Evolutionary conservation across 2,888 invertebrate genomes (phyloP), one percentile per base, ranked within the genome.

Genomic region (Gerris lacustris): DNA sequence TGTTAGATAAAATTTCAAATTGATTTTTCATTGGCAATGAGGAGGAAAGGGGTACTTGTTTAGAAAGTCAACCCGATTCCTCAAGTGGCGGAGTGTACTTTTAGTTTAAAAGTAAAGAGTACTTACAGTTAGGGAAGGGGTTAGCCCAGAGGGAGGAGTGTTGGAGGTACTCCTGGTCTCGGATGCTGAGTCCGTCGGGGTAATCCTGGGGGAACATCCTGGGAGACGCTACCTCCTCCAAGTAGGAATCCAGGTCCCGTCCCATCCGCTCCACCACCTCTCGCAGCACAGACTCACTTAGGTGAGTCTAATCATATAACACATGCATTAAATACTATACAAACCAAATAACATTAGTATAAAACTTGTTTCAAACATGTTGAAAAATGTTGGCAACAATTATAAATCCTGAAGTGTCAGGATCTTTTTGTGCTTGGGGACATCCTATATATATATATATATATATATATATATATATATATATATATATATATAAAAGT

Each of bases 151-250:
- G 81, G 6, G 88, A 85, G 77, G 85, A 55, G 80, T 94, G 94
- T 78, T 91, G 90, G 76, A 94, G 79, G 78, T 90, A 94, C 79
- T 95, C 94, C 77, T 91, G 91, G 80, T 94, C 94, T 44, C 95
- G 85, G 73, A 92, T 84, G 75, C 90, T 91, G 6, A 92, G 91
- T 81, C 87, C 88, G 47, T 88, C 84, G 43, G 89, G 80, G 31
- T 86, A 84, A 74, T 91, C 91, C 68, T 47, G 71, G 79, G 83
- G 83, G 74, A 82, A 79, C 83, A 79, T 86, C 84, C 77, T 64
- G 9, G 64, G 31, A n/a, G 64, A 64, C 2, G 64, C 79, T 15
- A 86, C 85, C 76, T 86, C 86, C 76, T 88, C 88, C 75, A 88
- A 79, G 79, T 88, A 89, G 66, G 82, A 79, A 72, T 87, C 86